phyloP scores from a whole-genome alignment of 2,888 invertebrate genomes.

The Stenodema calcarata region DNA sequence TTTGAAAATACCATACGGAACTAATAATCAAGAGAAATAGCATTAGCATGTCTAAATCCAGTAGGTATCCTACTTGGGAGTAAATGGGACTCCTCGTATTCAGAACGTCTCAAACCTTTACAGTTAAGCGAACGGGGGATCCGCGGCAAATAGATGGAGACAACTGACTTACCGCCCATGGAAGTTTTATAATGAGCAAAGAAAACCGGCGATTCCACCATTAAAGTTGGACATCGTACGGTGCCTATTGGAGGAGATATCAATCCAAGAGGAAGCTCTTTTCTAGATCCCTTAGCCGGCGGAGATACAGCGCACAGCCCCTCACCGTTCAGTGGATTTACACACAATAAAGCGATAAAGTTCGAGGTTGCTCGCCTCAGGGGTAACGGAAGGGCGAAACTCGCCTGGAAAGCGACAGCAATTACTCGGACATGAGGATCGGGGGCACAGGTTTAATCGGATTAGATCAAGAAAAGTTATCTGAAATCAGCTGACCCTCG shows the following conservation, averaged over 20 bases:
- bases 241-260: conserved; percentile 24
- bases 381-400: neutral
- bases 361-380: neutral
- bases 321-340: conserved; percentile 15
- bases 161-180: conserved; percentile 22
- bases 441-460: neutral
- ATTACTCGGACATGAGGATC: neutral
- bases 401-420: conserved; percentile 12
- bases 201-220: conserved; percentile 23
- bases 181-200: conserved; percentile 15
- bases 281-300: neutral
- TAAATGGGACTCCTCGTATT: conserved; percentile 29
- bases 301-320: neutral
- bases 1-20: too few relatives aligned
- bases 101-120: conserved; percentile 25
- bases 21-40: neutral
- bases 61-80: neutral
- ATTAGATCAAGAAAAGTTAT: neutral
- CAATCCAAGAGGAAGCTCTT: conserved; percentile 25
- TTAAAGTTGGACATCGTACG: neutral
- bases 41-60: neutral
- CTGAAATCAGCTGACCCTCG: neutral
- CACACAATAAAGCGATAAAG: conserved; percentile 46
- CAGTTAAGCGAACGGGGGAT: neutral
- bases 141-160: neutral